Conservation (phyloP, 2,113 vertebrate genomes). For the Lophura nycthemera region DNA sequence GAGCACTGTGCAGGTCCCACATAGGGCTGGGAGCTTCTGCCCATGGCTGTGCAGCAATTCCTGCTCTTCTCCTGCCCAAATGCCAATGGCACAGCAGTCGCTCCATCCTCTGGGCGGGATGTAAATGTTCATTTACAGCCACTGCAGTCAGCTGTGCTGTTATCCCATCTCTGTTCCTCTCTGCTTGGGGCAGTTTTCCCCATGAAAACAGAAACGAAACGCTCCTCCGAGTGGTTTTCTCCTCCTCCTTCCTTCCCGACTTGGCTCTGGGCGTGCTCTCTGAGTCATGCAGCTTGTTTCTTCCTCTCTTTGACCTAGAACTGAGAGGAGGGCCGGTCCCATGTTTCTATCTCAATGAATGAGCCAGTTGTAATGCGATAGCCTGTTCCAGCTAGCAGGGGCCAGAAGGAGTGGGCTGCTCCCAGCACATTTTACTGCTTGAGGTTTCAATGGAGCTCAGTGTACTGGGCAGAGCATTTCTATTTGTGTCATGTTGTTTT, state of each 20-base stretch:
- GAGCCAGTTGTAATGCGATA: neutral
- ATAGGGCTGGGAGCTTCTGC: rapidly evolving
- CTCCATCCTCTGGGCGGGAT: neutral
- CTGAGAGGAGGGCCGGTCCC: neutral
- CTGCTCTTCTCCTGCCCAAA: neutral
- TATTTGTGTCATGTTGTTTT: too few species aligned
- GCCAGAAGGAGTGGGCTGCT: neutral
- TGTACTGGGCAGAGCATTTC: neutral
- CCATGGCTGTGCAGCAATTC: rapidly evolving
- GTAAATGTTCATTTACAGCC: neutral
- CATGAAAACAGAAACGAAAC: neutral
- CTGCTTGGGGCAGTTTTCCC: neutral
- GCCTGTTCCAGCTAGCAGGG: neutral
- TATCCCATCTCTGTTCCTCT: neutral
- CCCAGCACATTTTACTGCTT: neutral
- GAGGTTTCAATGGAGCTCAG: neutral
- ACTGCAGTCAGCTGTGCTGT: neutral
- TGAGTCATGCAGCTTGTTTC: neutral
- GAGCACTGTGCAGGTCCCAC: rapidly evolving
- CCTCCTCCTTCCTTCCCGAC: neutral
- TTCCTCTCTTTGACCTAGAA: neutral
- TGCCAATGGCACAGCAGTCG: neutral
- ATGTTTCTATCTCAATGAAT: neutral
- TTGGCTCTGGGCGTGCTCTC: neutral
- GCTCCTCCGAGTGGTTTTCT: neutral